These are phyloP conservation scores for Mesochorus sp. DNA, from an alignment of 2,888 invertebrate genomes.

Conservation along the genomic window DNA sequence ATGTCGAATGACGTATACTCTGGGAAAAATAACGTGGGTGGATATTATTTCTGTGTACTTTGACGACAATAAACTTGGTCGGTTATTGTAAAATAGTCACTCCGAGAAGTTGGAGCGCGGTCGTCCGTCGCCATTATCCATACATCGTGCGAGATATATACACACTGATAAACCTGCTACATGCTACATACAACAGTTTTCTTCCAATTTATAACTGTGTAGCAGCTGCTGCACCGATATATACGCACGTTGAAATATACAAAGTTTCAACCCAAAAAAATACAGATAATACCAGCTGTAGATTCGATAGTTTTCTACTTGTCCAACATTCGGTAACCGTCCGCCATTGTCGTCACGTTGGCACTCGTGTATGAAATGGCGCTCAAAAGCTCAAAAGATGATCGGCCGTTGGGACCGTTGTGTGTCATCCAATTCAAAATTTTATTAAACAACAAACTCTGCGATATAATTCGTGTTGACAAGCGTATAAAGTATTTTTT, in stretches of 20 bases:
- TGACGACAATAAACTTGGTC: slow-evolving; percentile 55
- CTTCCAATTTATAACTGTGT: too few species aligned
- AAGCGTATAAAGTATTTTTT: slow-evolving; percentile 22
- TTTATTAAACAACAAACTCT: slow-evolving; percentile 40
- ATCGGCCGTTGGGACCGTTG: slow-evolving; percentile 48
- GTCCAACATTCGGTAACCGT: too few species aligned
- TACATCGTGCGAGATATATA: slow-evolving; percentile 4
- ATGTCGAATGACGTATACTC: slow-evolving; percentile 5
- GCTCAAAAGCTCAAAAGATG: slow-evolving; percentile 59
- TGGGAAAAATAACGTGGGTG: slow-evolving; percentile 41
- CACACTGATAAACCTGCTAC: too few species aligned
- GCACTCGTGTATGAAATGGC: too few species aligned
- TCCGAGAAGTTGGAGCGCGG: slow-evolving; percentile 23
- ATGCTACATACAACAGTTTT: too few species aligned
- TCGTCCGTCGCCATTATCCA: slow-evolving; percentile 36
- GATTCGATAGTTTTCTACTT: too few species aligned
- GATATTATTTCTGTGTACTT: slow-evolving; percentile 51
- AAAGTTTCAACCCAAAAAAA: too few species aligned
- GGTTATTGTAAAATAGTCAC: slow-evolving; percentile 4
- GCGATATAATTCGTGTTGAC: slow-evolving; percentile 14
- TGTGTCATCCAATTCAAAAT: slow-evolving; percentile 51
- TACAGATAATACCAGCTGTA: too few species aligned
- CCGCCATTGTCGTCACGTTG: too few species aligned
- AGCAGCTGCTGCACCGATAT: too few species aligned
- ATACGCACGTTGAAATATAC: too few species aligned